phyloP scores from a whole-genome alignment of 1,140 invertebrate species.

The Forficula auricularia region DNA sequence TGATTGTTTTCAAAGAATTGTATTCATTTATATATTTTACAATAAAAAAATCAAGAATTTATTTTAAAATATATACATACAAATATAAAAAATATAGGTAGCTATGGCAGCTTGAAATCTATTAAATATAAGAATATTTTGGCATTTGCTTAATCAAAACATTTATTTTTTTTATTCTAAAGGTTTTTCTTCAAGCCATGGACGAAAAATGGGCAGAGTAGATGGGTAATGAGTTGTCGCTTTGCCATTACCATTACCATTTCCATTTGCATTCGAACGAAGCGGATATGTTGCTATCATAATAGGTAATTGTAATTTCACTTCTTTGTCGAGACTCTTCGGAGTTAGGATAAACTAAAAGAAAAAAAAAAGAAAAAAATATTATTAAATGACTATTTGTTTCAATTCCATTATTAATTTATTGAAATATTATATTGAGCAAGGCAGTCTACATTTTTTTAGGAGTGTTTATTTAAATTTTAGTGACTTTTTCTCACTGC shows the following conservation, averaged over 20 bases:
- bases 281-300: constrained; percentile 86
- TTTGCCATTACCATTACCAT: constrained; percentile 38
- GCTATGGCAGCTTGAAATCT: no score
- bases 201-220: constrained; percentile 78
- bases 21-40: no score
- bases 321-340: constrained; percentile 77
- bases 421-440: constrained; percentile 1
- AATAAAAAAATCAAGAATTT: no score
- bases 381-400: no score
- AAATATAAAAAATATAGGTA: no score
- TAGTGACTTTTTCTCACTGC: no score
- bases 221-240: constrained; percentile 74
- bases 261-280: constrained; percentile 29
- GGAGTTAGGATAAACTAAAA: constrained; percentile 77
- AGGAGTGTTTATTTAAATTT: no score
- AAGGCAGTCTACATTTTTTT: not conserved
- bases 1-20: no score
- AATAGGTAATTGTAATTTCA: constrained; percentile 82
- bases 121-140: no score
- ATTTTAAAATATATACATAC: no score
- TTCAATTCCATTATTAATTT: no score
- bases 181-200: constrained; percentile 65
- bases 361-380: constrained; percentile 14
- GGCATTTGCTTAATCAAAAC: no score
- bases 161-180: constrained; percentile 11